These are phyloP conservation scores for Empidonax traillii DNA, from an alignment of 2,113 vertebrate genomes.

Conservation along the genomic window DNA sequence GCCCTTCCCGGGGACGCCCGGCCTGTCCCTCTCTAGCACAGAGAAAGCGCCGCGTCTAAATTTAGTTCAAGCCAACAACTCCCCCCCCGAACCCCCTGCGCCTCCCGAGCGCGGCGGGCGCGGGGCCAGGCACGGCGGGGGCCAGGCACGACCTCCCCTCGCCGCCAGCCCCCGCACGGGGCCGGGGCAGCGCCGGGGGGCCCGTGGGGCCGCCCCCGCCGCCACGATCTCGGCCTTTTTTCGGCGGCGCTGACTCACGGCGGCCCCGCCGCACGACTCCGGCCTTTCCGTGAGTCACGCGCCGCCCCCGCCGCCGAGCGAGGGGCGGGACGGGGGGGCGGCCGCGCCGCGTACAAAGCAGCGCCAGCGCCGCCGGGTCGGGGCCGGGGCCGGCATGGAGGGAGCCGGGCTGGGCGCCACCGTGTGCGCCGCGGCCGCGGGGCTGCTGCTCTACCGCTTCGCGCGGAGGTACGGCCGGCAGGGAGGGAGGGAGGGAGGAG, in stretches of 20 bases:
- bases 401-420: constrained; percentile 80
- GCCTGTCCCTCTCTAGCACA: background rate
- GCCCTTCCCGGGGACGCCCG: background rate
- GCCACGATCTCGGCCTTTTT: constrained; percentile 24
- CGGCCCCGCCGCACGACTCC: constrained; percentile 20
- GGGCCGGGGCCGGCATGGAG: constrained; percentile 74
- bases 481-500: background rate
- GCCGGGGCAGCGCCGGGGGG: background rate
- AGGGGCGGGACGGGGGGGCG: constrained; percentile 4
- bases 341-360: constrained; percentile 59
- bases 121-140: background rate
- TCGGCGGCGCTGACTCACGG: background rate
- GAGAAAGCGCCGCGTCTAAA: background rate
- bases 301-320: background rate
- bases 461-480: constrained; percentile 79
- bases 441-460: constrained; percentile 83
- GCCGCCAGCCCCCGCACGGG: background rate
- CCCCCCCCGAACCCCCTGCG: too few relatives aligned
- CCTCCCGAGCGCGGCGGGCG: background rate
- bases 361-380: constrained; percentile 46
- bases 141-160: background rate
- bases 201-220: background rate
- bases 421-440: constrained; percentile 81
- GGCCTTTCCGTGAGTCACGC: constrained; percentile 41
- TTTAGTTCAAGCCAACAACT: fast-evolving